These are phyloP conservation scores for Meloe dianella DNA, from an alignment of 2,888 invertebrate species.

Conservation along the genomic window DNA sequence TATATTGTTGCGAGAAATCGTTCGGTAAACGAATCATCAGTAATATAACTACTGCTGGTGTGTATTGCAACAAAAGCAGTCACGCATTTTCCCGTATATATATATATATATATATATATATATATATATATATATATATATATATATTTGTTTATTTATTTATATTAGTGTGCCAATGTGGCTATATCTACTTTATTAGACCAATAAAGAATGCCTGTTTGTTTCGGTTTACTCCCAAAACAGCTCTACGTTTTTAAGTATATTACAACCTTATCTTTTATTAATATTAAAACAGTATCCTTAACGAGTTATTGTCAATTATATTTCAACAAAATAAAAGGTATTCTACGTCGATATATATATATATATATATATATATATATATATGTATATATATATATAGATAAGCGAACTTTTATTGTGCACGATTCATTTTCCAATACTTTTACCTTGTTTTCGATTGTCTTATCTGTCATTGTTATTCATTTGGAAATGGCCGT, in stretches of 20 bases:
- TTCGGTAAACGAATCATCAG: neutral
- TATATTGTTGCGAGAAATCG: neutral
- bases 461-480: neutral
- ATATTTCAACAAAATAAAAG: neutral
- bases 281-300: constrained; percentile 13
- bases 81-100: too few relatives aligned
- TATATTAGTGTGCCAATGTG: constrained; percentile 29
- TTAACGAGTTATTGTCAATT: constrained; percentile 17
- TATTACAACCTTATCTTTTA: constrained; percentile 24
- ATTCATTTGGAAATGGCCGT: neutral
- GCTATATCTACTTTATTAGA: constrained; percentile 39
- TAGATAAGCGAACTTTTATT: too few relatives aligned
- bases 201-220: constrained; percentile 30
- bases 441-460: neutral
- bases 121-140: too few relatives aligned
- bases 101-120: too few relatives aligned
- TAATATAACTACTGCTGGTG: neutral
- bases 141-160: too few relatives aligned
- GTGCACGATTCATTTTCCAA: too few relatives aligned
- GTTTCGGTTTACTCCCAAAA: constrained; percentile 10
- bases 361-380: too few relatives aligned
- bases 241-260: constrained; percentile 7
- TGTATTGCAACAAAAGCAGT: constrained; percentile 33
- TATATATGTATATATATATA: too few relatives aligned
- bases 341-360: too few relatives aligned